Evolutionary conservation across 2,113 vertebrate species (phyloP).

Genomic region (Proterorhinus semilunaris): DNA sequence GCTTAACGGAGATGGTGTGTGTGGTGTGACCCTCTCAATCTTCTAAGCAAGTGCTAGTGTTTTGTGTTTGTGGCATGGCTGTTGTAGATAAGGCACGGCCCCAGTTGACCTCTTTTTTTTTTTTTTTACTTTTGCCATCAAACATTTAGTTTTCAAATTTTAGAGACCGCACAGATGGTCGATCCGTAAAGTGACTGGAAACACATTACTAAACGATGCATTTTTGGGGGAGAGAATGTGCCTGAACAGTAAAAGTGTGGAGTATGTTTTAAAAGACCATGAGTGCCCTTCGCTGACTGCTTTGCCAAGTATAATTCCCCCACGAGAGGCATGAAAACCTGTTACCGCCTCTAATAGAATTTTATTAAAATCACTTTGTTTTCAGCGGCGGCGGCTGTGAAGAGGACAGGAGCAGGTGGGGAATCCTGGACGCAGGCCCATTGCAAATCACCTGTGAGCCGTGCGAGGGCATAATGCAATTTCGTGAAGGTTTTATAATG

Average conservation of each 20-base stretch:
- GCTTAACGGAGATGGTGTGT: no score
- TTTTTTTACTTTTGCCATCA: no score
- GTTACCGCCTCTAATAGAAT: slow-evolving; percentile 35
- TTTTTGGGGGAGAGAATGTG: slow-evolving; percentile 26
- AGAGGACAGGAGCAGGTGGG: slow-evolving; percentile 5
- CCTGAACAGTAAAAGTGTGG: slow-evolving; percentile 33
- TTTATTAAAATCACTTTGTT: slow-evolving; percentile 7
- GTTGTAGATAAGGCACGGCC: no score
- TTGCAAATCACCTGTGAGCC: not conserved
- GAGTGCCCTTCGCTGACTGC: slow-evolving; percentile 32
- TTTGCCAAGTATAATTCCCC: slow-evolving; percentile 27
- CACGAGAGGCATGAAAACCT: slow-evolving; percentile 10
- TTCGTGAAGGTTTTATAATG: no score
- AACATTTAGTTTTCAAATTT: no score
- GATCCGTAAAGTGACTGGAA: not conserved
- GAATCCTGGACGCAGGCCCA: slow-evolving; percentile 1
- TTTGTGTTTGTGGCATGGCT: no score
- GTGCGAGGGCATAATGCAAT: not conserved
- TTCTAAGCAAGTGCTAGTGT: no score
- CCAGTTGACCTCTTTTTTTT: no score
- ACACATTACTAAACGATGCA: not conserved
- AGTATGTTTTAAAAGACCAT: slow-evolving; percentile 32
- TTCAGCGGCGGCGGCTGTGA: not conserved
- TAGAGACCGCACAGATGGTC: not conserved
- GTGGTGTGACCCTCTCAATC: no score